Evolutionary conservation across 2,888 invertebrate genomes (phyloP).

Genomic region (Drosophila fulvimacula): DNA sequence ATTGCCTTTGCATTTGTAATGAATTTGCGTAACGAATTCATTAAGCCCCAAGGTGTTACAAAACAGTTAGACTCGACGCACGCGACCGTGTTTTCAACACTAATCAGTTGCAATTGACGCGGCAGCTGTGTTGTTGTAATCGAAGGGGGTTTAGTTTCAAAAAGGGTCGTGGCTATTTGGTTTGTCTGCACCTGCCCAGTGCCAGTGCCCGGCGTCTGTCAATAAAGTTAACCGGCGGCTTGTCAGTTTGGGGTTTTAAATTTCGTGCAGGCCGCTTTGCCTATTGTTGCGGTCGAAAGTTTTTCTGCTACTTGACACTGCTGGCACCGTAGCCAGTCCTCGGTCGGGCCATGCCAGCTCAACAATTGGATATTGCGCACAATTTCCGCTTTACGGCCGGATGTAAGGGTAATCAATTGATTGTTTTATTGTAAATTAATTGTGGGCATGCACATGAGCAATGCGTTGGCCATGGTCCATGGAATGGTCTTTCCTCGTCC

Average conservation of each 20-base stretch:
- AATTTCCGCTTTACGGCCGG: constrained; percentile 79
- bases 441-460: constrained; percentile 79
- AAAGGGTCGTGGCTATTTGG: not conserved
- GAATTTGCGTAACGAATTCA: constrained; percentile 58
- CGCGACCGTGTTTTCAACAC: constrained; percentile 55
- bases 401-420: constrained; percentile 81
- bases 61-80: constrained; percentile 40
- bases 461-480: constrained; percentile 17
- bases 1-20: constrained; percentile 25
- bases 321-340: constrained; percentile 26
- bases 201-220: constrained; percentile 45
- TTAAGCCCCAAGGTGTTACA: constrained; percentile 51
- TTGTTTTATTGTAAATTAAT: constrained; percentile 82
- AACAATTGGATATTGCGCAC: constrained; percentile 74
- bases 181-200: not conserved
- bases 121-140: constrained; percentile 1
- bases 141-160: not conserved
- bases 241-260: constrained; percentile 52
- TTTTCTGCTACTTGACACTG: constrained; percentile 42
- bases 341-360: constrained; percentile 31
- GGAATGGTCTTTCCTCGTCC: not conserved
- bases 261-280: constrained; percentile 33
- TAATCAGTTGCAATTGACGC: constrained; percentile 59
- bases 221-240: constrained; percentile 55
- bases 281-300: constrained; percentile 32